Conservation (phyloP, 2,888 invertebrate genomes). For the Auanema sp. region DNA sequence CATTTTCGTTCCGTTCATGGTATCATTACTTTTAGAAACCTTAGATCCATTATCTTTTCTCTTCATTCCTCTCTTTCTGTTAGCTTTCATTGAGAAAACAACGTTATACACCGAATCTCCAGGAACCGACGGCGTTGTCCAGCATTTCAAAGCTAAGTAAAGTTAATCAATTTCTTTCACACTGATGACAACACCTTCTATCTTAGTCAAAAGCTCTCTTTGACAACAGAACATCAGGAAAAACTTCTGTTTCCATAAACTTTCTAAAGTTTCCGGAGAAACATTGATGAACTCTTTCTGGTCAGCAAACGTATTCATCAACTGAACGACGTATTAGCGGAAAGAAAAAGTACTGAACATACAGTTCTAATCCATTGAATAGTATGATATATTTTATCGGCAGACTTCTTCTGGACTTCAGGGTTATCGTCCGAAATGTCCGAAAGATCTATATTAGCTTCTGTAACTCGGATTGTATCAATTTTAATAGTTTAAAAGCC, state of each 20-base stretch:
- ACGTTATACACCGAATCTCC: no score
- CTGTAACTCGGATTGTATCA: not conserved
- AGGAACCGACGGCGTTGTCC: no score
- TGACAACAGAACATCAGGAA: constrained; percentile 7
- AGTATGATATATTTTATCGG: constrained; percentile 4
- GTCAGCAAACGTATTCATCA: constrained; percentile 13
- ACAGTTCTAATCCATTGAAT: constrained; percentile 21
- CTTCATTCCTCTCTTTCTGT: no score
- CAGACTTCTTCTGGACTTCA: not conserved
- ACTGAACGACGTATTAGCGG: not conserved
- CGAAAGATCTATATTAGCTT: constrained; percentile 16
- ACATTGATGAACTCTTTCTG: not conserved
- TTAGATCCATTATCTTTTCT: no score
- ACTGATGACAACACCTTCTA: constrained; percentile 10
- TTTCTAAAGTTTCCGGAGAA: not conserved
- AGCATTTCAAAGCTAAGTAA: no score
- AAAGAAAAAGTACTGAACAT: not conserved
- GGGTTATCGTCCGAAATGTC: not conserved
- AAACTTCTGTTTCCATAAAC: constrained; percentile 15
- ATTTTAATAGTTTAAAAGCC: not conserved
- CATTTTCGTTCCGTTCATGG: no score
- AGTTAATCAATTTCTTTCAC: not conserved
- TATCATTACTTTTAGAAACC: no score
- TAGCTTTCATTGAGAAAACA: no score
- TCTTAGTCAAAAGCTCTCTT: not conserved